Percentiles rank a stretch among this genome's conserved stretches.
These are phyloP conservation scores for Brenthis hecate DNA, from an alignment of 2,888 invertebrate genomes.

Conservation along the genomic window DNA sequence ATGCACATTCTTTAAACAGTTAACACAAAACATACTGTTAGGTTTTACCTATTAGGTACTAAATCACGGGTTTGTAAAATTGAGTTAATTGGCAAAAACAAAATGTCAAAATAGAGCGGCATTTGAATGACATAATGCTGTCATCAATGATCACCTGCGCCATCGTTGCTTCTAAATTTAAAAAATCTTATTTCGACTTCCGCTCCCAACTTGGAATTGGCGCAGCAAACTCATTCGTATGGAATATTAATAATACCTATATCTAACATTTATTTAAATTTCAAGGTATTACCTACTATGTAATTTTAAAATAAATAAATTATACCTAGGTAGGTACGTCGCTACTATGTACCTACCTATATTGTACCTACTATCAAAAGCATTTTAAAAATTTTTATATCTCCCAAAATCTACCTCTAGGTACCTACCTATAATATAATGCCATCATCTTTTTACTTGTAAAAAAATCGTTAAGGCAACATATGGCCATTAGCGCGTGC, in stretches of 20 bases:
- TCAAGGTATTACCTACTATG: too few relatives aligned
- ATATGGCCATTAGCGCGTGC: constrained; percentile 78
- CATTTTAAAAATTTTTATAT: too few relatives aligned
- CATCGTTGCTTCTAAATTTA: constrained; percentile 73
- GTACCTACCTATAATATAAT: neutral
- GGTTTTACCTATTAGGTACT: neutral
- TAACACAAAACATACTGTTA: neutral
- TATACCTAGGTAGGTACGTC: too few relatives aligned
- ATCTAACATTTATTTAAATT: too few relatives aligned
- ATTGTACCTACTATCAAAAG: too few relatives aligned
- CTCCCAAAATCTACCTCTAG: too few relatives aligned
- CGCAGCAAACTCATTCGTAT: constrained; percentile 53
- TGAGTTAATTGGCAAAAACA: constrained; percentile 57
- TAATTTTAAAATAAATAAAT: too few relatives aligned
- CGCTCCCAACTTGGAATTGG: constrained; percentile 78
- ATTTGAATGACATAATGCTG: constrained; percentile 56
- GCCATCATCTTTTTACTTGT: constrained; percentile 5
- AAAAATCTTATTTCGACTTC: constrained; percentile 80
- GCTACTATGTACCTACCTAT: too few relatives aligned
- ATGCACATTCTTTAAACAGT: too few relatives aligned
- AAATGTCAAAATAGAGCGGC: constrained; percentile 46
- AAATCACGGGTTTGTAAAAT: constrained; percentile 10
- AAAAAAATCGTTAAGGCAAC: constrained; percentile 56
- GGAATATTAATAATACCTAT: neutral
- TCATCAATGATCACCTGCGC: constrained; percentile 76